phyloP scores from a whole-genome alignment of 1,140 invertebrate species.

The Sminthurinus signatus region DNA sequence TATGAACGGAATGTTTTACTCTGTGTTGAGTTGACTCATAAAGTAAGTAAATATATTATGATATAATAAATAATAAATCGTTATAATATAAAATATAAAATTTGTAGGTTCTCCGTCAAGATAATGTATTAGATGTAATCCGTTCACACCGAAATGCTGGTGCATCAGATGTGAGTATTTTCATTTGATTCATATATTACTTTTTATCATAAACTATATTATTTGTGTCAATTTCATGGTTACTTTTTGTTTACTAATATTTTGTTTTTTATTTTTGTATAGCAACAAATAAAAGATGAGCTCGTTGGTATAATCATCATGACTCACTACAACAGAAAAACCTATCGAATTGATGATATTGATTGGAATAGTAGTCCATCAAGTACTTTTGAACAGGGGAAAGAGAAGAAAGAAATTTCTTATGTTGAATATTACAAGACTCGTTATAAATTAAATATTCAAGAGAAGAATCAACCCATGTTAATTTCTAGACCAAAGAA shows the following conservation, averaged over 20 bases:
- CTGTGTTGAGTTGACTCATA: constrained; percentile 48
- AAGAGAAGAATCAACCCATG: constrained; percentile 14
- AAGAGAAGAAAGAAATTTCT: constrained; percentile 49
- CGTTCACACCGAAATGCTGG: no score
- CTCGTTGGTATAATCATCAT: constrained; percentile 52
- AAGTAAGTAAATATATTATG: constrained; percentile 37
- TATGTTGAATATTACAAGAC: constrained; percentile 4
- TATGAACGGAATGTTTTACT: constrained; percentile 65
- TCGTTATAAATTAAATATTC: not conserved
- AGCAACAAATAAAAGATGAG: constrained; percentile 48
- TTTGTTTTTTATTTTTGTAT: constrained; percentile 32
- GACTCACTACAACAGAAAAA: constrained; percentile 65
- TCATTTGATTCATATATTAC: no score
- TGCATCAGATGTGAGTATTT: no score
- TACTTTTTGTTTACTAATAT: no score
- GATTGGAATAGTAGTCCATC: constrained; percentile 62
- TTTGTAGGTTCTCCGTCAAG: no score
- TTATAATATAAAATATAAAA: no score
- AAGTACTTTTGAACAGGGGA: constrained; percentile 56
- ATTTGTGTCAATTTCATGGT: no score
- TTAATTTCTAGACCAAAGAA: constrained; percentile 11
- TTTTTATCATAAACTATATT: no score
- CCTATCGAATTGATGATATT: constrained; percentile 75
- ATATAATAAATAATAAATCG: not conserved
- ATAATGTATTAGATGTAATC: no score